Evolutionary conservation across 2,888 invertebrate species (phyloP), one percentile per base, ranked within the genome.

Genomic region (Chaetoderma sp.): DNA sequence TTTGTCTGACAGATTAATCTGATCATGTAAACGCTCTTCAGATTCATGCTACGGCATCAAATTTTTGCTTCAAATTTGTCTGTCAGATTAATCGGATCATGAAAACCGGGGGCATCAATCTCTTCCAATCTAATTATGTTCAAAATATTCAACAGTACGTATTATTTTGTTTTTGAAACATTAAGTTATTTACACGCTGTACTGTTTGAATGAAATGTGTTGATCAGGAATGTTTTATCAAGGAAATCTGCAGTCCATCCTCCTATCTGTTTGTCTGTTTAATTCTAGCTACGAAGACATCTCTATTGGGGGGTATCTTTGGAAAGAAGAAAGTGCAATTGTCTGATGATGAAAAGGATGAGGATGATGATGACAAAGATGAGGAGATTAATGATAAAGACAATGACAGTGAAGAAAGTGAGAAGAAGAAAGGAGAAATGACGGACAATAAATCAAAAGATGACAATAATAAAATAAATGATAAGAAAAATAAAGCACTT

Each of bases 271-370:
- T 49, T 21, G 47, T 8, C 10, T 13, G 18, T 27, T 32, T 54
- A 2, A 23, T 39, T 16, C 39, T 30, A 39, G 23, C 18, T 21
- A 56, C 18, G 21, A 21, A 56, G 16, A 33, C 33, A 39, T 4
- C 25, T 16, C n/a, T n/a, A n/a, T n/a, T n/a, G n/a, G 21, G 49
- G 2, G 49, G 49, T 27, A 49, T 49, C 21, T 49, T 49, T 49
- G 49, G 39, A 13, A 33, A 30, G 25, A 33, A 56, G 21, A 56
- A 66, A 45, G 42, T 28, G 10, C 30, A 65, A 23, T 36, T 63
- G 21, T 39, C 57, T 4, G 61, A 61, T 10, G 62, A 61, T 28
- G 61, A 67, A 8, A 62, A 61, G 23, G 64, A 71, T 1, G 67
- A 67, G 16, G 45, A 60, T 47, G 49, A 64, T 16, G 54, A 64